Conservation (phyloP, 2,888 invertebrate genomes). For the Andrena haemorrhoa region DNA sequence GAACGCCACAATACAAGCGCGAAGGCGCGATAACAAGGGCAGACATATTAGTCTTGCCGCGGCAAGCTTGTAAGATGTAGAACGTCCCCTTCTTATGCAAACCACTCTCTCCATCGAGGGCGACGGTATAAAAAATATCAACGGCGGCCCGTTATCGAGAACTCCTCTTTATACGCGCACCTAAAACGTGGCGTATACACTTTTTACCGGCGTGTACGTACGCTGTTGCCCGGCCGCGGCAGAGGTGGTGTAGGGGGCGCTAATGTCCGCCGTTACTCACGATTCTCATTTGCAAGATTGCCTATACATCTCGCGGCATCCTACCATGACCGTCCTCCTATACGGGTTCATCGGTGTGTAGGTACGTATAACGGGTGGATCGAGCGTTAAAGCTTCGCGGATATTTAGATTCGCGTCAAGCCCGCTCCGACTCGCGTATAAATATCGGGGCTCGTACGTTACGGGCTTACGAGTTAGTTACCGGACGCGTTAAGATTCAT, state of each 20-base stretch:
- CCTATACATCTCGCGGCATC: conserved; percentile 81
- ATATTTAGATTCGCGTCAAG: conserved; percentile 35
- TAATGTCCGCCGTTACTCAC: conserved; percentile 83
- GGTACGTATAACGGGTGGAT: conserved; percentile 69
- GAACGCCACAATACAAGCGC: conserved; percentile 44
- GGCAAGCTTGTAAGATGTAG: conserved; percentile 42
- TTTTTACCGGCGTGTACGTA: conserved; percentile 64
- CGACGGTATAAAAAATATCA: conserved; percentile 72
- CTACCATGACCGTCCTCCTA: conserved; percentile 72
- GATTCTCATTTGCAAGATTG: conserved; percentile 84
- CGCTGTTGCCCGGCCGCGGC: conserved; percentile 43
- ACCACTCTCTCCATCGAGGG: conserved; percentile 54
- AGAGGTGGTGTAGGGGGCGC: conserved; percentile 74
- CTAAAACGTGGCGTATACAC: conserved; percentile 63
- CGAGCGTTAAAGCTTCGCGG: conserved; percentile 47
- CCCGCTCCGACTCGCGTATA: background rate
- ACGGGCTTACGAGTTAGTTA: background rate
- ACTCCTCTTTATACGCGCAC: conserved; percentile 71
- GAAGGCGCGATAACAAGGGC: conserved; percentile 43
- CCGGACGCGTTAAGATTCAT: background rate
- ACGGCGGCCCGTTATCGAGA: conserved; percentile 75
- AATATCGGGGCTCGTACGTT: conserved; percentile 13
- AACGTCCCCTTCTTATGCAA: conserved; percentile 62
- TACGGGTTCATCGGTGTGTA: conserved; percentile 63
- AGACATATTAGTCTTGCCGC: conserved; percentile 50